phyloP scores from a whole-genome alignment of 2,888 invertebrate species.

The Cancer borealis region DNA sequence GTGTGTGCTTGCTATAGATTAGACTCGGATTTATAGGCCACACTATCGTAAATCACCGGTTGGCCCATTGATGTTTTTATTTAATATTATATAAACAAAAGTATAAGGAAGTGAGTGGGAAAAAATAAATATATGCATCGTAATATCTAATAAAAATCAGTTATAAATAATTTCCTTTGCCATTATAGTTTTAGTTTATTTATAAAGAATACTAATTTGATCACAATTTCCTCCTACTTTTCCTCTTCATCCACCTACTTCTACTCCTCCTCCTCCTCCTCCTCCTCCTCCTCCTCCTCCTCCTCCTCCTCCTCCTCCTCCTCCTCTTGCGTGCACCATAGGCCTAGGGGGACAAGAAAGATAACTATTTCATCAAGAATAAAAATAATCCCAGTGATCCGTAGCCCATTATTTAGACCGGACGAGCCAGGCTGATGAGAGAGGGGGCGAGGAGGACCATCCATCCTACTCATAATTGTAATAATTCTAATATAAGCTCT shows the following conservation, averaged over 20 bases:
- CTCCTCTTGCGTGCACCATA: background rate
- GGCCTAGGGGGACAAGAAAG: slow-evolving; percentile 2
- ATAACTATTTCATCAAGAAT: slow-evolving; percentile 33
- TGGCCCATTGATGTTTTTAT: background rate
- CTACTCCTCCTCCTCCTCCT: background rate
- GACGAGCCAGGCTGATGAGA: slow-evolving; percentile 10
- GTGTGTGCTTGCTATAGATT: slow-evolving; percentile 3
- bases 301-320: background rate
- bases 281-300: background rate
- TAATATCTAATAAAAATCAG: background rate
- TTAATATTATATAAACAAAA: background rate
- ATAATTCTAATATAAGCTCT: slow-evolving; percentile 13
- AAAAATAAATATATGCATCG: background rate
- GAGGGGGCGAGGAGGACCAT: background rate
- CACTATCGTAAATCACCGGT: background rate
- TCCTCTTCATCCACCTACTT: background rate
- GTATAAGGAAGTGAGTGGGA: background rate
- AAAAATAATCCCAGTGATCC: slow-evolving; percentile 41
- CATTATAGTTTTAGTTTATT: background rate
- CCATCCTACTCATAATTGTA: slow-evolving; percentile 33
- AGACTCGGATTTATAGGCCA: background rate
- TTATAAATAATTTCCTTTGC: too few species aligned
- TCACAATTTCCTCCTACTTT: background rate
- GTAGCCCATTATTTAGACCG: background rate
- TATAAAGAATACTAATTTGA: background rate